phyloP scores from a whole-genome alignment of 2,113 vertebrate species.

The Callipepla californica region DNA sequence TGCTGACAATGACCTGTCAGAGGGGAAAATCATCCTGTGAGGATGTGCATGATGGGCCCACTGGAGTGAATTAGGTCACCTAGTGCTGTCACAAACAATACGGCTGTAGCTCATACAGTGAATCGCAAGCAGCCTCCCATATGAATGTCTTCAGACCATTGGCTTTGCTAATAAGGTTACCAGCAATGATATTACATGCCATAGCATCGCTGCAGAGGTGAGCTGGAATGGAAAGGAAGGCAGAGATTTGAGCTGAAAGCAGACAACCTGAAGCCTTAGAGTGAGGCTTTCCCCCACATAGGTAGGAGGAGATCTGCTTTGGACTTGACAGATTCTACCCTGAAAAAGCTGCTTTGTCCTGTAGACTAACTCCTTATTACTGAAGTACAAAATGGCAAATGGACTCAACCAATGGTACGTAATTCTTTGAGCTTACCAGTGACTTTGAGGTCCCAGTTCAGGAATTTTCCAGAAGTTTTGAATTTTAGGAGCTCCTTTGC shows the following conservation, averaged over 20 bases:
- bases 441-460: background rate
- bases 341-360: background rate
- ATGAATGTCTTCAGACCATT: background rate
- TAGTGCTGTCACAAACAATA: slow-evolving; percentile 6
- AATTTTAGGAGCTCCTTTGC: background rate
- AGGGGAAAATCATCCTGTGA: background rate
- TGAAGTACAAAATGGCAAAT: background rate
- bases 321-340: background rate
- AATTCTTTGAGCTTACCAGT: background rate
- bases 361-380: background rate
- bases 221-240: background rate
- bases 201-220: background rate
- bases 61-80: slow-evolving; percentile 23
- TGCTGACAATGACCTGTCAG: background rate
- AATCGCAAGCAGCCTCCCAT: background rate
- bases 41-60: background rate
- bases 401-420: background rate
- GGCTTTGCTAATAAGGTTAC: background rate
- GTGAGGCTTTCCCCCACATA: background rate
- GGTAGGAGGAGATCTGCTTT: background rate
- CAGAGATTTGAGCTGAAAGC: background rate
- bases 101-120: background rate
- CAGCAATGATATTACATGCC: background rate
- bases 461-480: background rate
- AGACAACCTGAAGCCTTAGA: background rate